Evolutionary conservation across 2,113 vertebrate species (phyloP).

Genomic region (Panthera leo): DNA sequence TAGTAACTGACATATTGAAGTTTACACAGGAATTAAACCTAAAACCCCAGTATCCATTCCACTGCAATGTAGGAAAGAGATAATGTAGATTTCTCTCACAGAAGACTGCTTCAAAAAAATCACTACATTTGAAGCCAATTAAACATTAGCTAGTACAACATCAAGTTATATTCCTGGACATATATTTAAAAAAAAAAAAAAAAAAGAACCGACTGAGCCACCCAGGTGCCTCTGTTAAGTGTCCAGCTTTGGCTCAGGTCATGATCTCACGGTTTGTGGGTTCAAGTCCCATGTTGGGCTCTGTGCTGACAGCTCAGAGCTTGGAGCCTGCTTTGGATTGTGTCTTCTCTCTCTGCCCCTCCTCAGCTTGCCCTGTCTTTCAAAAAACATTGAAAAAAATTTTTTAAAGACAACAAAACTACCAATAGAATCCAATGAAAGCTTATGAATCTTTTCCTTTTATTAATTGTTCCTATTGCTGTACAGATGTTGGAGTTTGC

Average conservation of each 20-base stretch:
- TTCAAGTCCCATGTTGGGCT: too few relatives aligned
- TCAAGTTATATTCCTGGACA: background rate
- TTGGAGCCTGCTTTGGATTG: too few relatives aligned
- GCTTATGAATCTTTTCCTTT: background rate
- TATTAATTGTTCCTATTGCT: too few relatives aligned
- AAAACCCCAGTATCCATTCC: background rate
- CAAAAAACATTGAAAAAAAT: too few relatives aligned
- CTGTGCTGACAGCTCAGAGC: too few relatives aligned
- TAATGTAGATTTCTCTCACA: background rate
- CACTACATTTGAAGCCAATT: background rate
- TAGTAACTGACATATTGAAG: background rate
- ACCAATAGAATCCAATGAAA: background rate
- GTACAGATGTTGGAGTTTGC: too few relatives aligned
- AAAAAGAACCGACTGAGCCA: too few relatives aligned
- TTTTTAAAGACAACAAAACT: background rate
- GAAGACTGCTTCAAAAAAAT: background rate
- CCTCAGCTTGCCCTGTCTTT: too few relatives aligned
- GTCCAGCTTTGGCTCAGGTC: too few relatives aligned
- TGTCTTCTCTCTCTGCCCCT: too few relatives aligned
- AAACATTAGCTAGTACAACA: background rate
- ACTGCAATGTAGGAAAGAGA: background rate
- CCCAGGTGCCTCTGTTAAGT: too few relatives aligned
- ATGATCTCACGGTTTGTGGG: too few relatives aligned
- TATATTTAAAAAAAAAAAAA: background rate
- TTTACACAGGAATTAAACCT: background rate